Percentiles rank a stretch among this genome's conserved stretches.
These are phyloP conservation scores for Megamerina dolium DNA, from an alignment of 2,888 invertebrate genomes.

Conservation along the genomic window DNA sequence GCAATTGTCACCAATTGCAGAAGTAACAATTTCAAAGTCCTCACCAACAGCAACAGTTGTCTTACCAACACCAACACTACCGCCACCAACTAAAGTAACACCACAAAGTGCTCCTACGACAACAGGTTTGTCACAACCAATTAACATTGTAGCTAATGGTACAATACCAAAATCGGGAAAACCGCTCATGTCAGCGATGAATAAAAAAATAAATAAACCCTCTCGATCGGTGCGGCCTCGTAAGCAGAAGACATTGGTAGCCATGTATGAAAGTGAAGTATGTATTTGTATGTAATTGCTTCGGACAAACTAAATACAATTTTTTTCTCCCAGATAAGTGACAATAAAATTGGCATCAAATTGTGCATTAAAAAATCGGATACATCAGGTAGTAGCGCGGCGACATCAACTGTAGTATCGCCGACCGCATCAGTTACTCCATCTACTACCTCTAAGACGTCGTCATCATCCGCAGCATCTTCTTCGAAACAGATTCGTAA, in stretches of 20 bases:
- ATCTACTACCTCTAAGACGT: constrained; percentile 11
- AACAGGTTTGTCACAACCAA: constrained; percentile 21
- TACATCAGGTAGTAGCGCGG: constrained; percentile 17
- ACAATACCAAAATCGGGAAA: constrained; percentile 47
- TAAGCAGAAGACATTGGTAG: constrained; percentile 49
- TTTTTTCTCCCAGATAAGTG: constrained; percentile 49
- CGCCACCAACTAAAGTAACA: not conserved
- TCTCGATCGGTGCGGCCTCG: constrained; percentile 39
- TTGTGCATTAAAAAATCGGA: constrained; percentile 49
- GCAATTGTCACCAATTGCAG: constrained; percentile 33
- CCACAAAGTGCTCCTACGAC: not conserved
- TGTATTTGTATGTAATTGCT: constrained; percentile 15
- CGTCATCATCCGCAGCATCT: constrained; percentile 15
- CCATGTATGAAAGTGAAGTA: constrained; percentile 57
- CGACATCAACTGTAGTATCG: constrained; percentile 18
- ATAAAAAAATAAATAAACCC: constrained; percentile 41
- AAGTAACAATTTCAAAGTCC: not conserved
- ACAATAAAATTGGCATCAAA: constrained; percentile 49
- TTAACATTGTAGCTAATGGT: constrained; percentile 40
- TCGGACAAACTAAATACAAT: not conserved
- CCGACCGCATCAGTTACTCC: constrained; percentile 16
- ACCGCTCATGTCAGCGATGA: constrained; percentile 41
- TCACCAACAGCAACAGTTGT: not conserved
- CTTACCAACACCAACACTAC: not conserved
- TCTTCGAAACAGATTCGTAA: constrained; percentile 37